phyloP scores from a whole-genome alignment of 2,113 vertebrate species.

The Larimichthys crocea region DNA sequence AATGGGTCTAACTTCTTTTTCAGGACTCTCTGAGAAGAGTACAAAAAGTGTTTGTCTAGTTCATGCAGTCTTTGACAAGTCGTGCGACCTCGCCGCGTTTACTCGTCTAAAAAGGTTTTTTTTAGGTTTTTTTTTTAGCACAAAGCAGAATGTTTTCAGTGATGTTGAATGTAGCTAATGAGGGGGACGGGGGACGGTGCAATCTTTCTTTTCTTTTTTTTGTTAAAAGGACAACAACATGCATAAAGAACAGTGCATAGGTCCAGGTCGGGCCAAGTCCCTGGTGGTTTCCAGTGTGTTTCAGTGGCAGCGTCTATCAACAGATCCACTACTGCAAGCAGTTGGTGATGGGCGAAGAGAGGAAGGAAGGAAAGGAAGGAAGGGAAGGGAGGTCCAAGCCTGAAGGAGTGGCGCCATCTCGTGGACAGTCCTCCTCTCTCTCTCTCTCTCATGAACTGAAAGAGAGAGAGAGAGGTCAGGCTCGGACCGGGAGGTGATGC shows the following conservation, averaged over 20 bases:
- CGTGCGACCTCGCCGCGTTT: conserved; percentile 53
- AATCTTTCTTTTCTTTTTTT: conserved; percentile 8
- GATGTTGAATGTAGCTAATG: conserved; percentile 59
- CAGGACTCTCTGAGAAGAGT: conserved; percentile 65
- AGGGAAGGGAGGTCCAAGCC: conserved; percentile 37
- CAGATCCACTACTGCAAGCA: conserved; percentile 70
- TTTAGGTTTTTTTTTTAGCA: conserved; percentile 39
- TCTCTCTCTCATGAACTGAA: neutral
- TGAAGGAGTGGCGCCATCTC: conserved; percentile 60
- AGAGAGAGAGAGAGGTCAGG: conserved; percentile 43
- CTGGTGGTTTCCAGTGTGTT: conserved; percentile 80
- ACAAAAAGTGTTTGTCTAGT: conserved; percentile 70
- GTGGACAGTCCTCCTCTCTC: conserved; percentile 59
- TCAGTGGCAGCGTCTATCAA: conserved; percentile 74
- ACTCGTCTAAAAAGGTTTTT: conserved; percentile 68
- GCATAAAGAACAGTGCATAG: conserved; percentile 84
- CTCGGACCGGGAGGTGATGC: conserved; percentile 53
- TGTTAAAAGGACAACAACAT: conserved; percentile 71
- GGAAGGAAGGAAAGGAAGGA: too few species aligned
- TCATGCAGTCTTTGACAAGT: conserved; percentile 81
- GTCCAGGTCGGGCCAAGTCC: conserved; percentile 71
- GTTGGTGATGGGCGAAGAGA: conserved; percentile 46
- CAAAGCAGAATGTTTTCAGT: conserved; percentile 74
- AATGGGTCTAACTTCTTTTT: conserved; percentile 69
- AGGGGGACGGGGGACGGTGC: conserved; percentile 54